These are phyloP conservation scores for Eulemur coronatus DNA, from an alignment of 2,797 vertebrate species.

Conservation along the genomic window DNA sequence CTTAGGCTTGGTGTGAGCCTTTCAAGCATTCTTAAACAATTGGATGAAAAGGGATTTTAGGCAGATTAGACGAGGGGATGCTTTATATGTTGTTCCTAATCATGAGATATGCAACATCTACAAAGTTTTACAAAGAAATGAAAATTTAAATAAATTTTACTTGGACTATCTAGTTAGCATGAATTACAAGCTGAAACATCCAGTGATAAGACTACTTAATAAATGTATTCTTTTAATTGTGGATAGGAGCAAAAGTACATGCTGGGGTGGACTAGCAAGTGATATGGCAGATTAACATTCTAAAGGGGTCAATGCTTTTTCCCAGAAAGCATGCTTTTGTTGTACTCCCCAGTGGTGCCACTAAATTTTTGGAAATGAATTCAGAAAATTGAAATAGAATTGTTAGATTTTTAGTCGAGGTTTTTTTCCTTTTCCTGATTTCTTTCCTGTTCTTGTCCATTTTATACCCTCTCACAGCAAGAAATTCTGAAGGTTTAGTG, in stretches of 20 bases:
- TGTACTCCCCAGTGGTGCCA: conserved; percentile 90
- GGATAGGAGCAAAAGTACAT: conserved; percentile 86
- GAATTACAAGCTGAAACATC: conserved; percentile 87
- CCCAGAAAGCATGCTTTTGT: conserved; percentile 95
- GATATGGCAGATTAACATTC: conserved; percentile 96
- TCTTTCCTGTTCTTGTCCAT: conserved; percentile 23
- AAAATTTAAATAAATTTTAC: conserved; percentile 88
- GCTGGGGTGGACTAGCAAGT: conserved; percentile 89
- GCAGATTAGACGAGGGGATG: conserved; percentile 97
- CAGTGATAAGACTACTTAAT: conserved; percentile 87
- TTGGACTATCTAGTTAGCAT: conserved; percentile 86
- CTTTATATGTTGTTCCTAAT: conserved; percentile 98
- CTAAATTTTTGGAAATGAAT: conserved; percentile 81
- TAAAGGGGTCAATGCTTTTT: conserved; percentile 92
- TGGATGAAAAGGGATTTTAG: conserved; percentile 99
- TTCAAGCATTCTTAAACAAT: conserved; percentile 99
- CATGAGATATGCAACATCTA: conserved; percentile 93
- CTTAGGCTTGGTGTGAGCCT: conserved; percentile 94
- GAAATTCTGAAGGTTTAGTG: conserved; percentile 64
- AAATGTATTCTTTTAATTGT: conserved; percentile 89
- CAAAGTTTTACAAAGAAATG: conserved; percentile 87
- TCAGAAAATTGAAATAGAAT: conserved; percentile 82
- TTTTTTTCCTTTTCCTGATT: conserved; percentile 68
- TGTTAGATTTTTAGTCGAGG: conserved; percentile 78
- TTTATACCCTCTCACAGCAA: conserved; percentile 59